phyloP scores from a whole-genome alignment of 2,888 invertebrate genomes.

The Himalopsyche kuldschensis region DNA sequence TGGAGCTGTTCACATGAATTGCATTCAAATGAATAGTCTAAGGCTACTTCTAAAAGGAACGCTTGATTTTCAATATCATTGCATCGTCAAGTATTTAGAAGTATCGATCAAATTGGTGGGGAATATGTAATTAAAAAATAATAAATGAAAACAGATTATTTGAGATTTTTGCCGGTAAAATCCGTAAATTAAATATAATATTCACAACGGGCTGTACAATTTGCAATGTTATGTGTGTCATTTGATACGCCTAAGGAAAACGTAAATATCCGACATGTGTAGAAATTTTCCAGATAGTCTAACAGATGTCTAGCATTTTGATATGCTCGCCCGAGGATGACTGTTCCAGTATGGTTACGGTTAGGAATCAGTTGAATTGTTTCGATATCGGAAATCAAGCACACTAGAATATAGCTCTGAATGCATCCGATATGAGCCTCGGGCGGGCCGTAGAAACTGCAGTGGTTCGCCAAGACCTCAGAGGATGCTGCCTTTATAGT shows the following conservation, averaged over 20 bases:
- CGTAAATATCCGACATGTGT: not conserved
- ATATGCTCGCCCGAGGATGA: conserved; percentile 1
- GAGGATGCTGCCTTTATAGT: not conserved
- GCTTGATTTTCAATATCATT: not conserved
- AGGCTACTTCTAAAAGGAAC: not conserved
- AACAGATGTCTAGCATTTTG: not conserved
- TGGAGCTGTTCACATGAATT: not conserved
- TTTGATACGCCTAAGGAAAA: no score
- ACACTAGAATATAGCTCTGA: not conserved
- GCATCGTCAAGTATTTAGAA: not conserved
- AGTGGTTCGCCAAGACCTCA: not conserved
- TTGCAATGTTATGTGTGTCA: no score
- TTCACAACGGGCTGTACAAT: no score
- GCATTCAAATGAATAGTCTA: not conserved
- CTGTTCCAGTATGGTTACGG: not conserved
- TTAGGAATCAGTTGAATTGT: not conserved
- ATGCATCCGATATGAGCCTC: not conserved
- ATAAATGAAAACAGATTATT: no score
- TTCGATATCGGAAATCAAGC: not conserved
- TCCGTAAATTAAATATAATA: no score
- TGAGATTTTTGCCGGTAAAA: no score
- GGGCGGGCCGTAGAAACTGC: not conserved
- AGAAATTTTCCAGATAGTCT: not conserved
- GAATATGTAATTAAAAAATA: no score
- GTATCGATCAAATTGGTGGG: not conserved